Evolutionary conservation across 1,140 invertebrate genomes (phyloP).

Genomic region (Drosophila kurseongensis): DNA sequence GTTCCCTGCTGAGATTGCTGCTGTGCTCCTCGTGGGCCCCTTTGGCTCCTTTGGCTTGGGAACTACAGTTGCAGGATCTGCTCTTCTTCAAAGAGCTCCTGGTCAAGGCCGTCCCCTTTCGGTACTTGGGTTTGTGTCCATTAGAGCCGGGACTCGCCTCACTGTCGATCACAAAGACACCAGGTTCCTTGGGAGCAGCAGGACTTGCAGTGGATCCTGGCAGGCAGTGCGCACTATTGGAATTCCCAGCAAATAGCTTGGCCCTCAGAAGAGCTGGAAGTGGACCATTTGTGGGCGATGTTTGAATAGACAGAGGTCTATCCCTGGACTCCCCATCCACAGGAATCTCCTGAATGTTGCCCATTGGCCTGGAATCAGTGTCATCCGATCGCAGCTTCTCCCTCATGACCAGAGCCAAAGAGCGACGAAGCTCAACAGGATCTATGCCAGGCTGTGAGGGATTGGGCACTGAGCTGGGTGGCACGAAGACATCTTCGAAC

Average conservation of each 20-base stretch:
- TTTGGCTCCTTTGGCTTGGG: conserved; percentile 26
- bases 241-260: conserved; percentile 54
- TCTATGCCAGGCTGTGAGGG: conserved; percentile 49
- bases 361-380: conserved; percentile 43
- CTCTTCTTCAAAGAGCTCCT: conserved; percentile 61
- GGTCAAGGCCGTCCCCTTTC: conserved; percentile 61
- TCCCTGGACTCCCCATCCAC: conserved; percentile 10
- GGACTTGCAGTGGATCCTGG: conserved; percentile 19
- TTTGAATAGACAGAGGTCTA: conserved; percentile 53
- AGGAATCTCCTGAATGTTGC: conserved; percentile 7
- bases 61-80: conserved; percentile 67
- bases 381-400: conserved; percentile 79
- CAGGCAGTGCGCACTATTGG: conserved; percentile 55
- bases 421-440: conserved; percentile 58
- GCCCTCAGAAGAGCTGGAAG: conserved; percentile 43
- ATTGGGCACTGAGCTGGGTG: conserved; percentile 19
- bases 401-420: conserved; percentile 67
- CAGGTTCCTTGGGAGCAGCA: not conserved
- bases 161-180: conserved; percentile 77
- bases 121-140: conserved; percentile 75
- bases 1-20: conserved; percentile 21
- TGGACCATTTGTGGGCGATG: conserved; percentile 65
- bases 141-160: conserved; percentile 48
- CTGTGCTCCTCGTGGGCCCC: conserved; percentile 22
- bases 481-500: conserved; percentile 80